These are phyloP conservation scores for Cyclina sinensis DNA, from an alignment of 1,140 invertebrate genomes.

Conservation along the genomic window DNA sequence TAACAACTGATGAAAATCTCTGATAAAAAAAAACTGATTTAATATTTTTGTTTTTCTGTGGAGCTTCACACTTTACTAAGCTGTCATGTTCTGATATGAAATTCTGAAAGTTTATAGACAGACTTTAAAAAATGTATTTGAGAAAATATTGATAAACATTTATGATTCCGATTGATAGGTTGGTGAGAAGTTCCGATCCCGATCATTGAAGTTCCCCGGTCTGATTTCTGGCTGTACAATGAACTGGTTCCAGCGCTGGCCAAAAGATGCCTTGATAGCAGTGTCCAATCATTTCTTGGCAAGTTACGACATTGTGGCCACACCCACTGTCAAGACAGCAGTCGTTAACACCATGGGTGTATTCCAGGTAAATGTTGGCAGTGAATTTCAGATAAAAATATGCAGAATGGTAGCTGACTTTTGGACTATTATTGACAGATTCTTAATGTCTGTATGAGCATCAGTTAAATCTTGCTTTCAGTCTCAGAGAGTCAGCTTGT, in stretches of 20 bases:
- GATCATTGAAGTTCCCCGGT: conserved; percentile 97
- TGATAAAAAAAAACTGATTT: no score
- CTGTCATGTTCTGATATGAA: no score
- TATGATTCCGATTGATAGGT: conserved; percentile 76
- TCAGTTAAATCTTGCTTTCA: no score
- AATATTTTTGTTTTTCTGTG: no score
- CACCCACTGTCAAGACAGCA: conserved; percentile 93
- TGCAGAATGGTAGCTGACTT: no score
- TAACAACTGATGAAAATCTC: no score
- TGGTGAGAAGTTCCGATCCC: conserved; percentile 89
- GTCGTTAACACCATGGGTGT: conserved; percentile 94
- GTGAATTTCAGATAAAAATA: no score
- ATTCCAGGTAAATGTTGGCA: conserved; percentile 86
- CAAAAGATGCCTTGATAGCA: conserved; percentile 96
- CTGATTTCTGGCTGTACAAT: conserved; percentile 98
- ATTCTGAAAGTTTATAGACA: no score
- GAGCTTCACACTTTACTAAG: no score
- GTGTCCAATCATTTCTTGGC: conserved; percentile 97
- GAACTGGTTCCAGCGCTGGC: conserved; percentile 99
- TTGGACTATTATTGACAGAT: no score
- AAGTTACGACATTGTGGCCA: conserved; percentile 96
- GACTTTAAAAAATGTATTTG: neutral
- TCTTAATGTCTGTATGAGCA: no score
- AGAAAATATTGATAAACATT: neutral
- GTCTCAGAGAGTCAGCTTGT: no score